Percentiles rank a stretch among this genome's conserved stretches.
Evolutionary conservation across 2,113 vertebrate species (phyloP).

Genomic region (Tachycineta bicolor): DNA sequence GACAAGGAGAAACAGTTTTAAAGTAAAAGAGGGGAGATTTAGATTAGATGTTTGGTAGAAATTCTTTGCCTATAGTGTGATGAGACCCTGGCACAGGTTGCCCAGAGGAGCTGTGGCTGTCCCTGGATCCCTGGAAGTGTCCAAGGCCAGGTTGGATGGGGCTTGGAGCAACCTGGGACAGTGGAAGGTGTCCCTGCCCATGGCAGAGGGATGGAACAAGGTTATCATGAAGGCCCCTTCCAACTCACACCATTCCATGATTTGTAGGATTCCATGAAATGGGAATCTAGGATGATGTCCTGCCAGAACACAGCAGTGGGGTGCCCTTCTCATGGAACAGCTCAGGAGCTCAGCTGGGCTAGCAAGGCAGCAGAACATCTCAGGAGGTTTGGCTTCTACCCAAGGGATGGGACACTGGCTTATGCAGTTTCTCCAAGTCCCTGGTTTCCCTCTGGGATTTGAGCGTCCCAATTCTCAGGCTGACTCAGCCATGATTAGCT

Average conservation of each 20-base stretch:
- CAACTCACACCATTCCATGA: not conserved
- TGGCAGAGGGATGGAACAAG: not conserved
- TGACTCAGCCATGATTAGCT: not conserved
- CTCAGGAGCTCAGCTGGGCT: not conserved
- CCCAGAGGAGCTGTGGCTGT: not conserved
- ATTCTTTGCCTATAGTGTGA: not conserved
- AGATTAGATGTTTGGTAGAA: not conserved
- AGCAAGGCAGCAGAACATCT: not conserved
- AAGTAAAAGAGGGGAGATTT: not conserved
- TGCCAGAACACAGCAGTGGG: not conserved
- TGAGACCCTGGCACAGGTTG: not conserved
- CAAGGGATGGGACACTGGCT: rapidly evolving
- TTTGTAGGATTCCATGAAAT: not conserved
- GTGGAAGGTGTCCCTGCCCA: not conserved
- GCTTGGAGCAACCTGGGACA: not conserved
- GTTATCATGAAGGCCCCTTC: not conserved
- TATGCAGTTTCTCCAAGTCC: not conserved
- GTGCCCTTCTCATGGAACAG: not conserved
- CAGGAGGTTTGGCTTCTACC: not conserved
- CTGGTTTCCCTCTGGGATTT: not conserved
- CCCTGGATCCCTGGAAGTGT: not conserved
- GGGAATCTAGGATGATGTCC: not conserved
- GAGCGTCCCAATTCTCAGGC: not conserved
- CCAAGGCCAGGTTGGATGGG: rapidly evolving
- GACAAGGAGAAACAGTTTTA: not conserved